Evolutionary conservation across 2,888 invertebrate genomes (phyloP), one percentile per base, ranked within the genome.

Genomic region (Leptura quadrifasciata): DNA sequence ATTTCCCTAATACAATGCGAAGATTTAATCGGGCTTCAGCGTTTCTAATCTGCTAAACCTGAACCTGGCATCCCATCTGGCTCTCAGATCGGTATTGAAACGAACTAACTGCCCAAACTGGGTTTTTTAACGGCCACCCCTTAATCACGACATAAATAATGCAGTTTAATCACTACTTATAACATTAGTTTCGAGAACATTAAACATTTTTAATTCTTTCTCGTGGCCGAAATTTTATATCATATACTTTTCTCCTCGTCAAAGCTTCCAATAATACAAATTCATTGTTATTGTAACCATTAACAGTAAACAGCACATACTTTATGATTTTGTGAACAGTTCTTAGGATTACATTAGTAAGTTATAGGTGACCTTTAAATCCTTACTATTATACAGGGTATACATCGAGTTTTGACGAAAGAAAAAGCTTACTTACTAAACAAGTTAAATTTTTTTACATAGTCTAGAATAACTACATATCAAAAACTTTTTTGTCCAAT

Each of bases 1-100:
- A 88, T 88, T 88, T 88, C 88, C 86, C 87, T 86, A 85, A 85
- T 84, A 87, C 87, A 87, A 87, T 86, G 87, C 87, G 81, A 80
- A 85, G 87, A 86, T 88, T 88, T 87, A 88, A 88, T 88, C 87
- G 85, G 83, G 83, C 78, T 84, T 81, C 78, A 80, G 81, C 79
- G 79, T 79, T 81, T 80, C 82, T 84, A 84, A 84, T 84, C 83
- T 81, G 77, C 74, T 77, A 76, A 79, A 77, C 79, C 77, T 79
- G 79, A 74, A 77, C 74, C 77, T 79, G 79, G 79, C 79, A 69
- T 79, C 74, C 79, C 76, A 79, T 79, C 77, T 79, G 79, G 79
- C 72, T 72, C 72, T 70, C 74, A 47, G 35, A 27, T 69, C 31
- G 35, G 63, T 27, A 63, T 63, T 39, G 63, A 35, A 63, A 63